Evolutionary conservation across 1,140 invertebrate species (phyloP), one percentile per base, ranked within the genome.

Genomic region (Solen grandis): DNA sequence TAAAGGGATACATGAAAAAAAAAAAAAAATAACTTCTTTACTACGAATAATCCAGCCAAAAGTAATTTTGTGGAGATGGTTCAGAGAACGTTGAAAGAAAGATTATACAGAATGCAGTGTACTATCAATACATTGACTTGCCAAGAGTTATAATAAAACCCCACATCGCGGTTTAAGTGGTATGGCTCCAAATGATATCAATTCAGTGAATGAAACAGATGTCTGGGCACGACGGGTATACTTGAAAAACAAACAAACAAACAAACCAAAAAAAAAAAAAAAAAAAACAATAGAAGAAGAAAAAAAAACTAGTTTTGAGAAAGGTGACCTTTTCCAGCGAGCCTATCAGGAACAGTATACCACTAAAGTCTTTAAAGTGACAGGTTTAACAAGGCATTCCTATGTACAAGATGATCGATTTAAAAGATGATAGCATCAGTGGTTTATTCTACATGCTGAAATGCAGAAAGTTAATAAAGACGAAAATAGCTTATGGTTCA

Each of bases 141-240:
- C 73, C 35, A 25, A 27, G 13, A 36, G 36, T 41, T 79, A 82
- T 36, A 82, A 85, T 54, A 31, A 59, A 5, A 82, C 74, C n/a
- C 83, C 78, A n/a, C 79, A 84, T 59, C 27, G 55, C 38, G 60
- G 74, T 46, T 70, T 84, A 62, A 70, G 75, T 46, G 22, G 19
- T 41, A 25, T 75, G 5, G 54, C 74, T 16, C 79, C 83, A 57
- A 82, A 81, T 74, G 74, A 84, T 25, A 69, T 79, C 3, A 82
- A 66, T 63, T 65, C 78, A 69, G 22, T 38, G 1, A 82, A 85
- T 35, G 62, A 72, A 65, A 29, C 41, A n/a, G 66, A 82, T 35
- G n/a, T 85, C 0, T 83, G 63, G 63, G 81, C 63, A 36, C 60
- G 25, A 36, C 60, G 25, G 46, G 60, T 80, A 55, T 77, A 85